These are phyloP conservation scores for Saiga tatarica DNA, from an alignment of 2,113 vertebrate genomes.

Conservation along the genomic window DNA sequence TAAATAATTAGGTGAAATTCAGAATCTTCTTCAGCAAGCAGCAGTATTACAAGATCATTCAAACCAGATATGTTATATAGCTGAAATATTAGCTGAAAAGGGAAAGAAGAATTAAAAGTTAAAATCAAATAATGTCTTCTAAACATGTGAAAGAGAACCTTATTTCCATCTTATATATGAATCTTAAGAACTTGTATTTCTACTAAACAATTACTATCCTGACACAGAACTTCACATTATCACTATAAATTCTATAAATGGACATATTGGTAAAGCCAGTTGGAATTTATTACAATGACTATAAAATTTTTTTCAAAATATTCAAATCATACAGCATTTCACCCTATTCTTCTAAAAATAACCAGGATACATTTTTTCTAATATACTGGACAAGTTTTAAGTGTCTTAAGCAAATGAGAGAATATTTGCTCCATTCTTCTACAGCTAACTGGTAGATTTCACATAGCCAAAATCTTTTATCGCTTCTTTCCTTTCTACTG, in stretches of 20 bases:
- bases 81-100: not conserved
- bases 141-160: not conserved
- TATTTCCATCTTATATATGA: not conserved
- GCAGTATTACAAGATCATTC: not conserved
- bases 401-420: conserved; percentile 39
- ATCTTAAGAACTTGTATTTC: not conserved
- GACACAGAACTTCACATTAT: not conserved
- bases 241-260: not conserved
- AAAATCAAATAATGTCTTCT: not conserved
- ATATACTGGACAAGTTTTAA: not conserved
- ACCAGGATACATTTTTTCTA: not conserved
- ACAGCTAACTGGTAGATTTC: not conserved
- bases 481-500: conserved; percentile 4
- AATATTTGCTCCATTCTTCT: not conserved
- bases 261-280: not conserved
- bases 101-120: not conserved
- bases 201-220: not conserved
- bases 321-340: not conserved
- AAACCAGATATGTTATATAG: not conserved
- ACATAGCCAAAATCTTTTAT: conserved; percentile 17
- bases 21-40: not conserved
- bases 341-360: conserved; percentile 23
- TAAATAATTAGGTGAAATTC: not conserved
- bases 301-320: conserved; percentile 16
- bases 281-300: not conserved